Conservation (phyloP, 2,888 invertebrate species). For the Fabriciana adippe region DNA sequence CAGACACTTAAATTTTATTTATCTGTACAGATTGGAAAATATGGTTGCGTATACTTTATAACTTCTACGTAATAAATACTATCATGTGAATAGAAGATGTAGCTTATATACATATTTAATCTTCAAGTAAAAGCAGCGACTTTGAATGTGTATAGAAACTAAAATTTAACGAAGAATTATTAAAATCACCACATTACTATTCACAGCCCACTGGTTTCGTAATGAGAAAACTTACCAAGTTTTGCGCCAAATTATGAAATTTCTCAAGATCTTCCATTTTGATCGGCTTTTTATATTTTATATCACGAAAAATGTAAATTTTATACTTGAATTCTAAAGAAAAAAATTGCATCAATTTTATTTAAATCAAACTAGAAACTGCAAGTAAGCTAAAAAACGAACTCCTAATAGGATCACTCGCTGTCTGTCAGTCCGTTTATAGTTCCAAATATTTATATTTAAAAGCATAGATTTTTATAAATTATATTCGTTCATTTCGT, state of each 20-base stretch:
- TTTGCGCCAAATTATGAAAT: constrained; percentile 16
- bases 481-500: too few relatives aligned
- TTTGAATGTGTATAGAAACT: neutral
- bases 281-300: constrained; percentile 16
- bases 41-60: neutral
- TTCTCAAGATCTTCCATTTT: constrained; percentile 21
- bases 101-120: neutral
- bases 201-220: constrained; percentile 21
- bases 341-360: too few relatives aligned
- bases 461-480: too few relatives aligned
- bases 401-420: too few relatives aligned
- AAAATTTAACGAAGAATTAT: constrained; percentile 22
- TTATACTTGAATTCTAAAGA: neutral
- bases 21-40: neutral
- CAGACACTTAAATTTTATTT: too few relatives aligned
- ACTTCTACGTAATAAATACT: too few relatives aligned
- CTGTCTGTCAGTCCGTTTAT: too few relatives aligned
- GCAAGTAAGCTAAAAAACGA: too few relatives aligned
- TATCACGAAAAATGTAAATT: constrained; percentile 2
- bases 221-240: constrained; percentile 22
- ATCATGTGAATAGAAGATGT: too few relatives aligned
- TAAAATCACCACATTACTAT: constrained; percentile 24
- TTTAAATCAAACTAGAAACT: too few relatives aligned
- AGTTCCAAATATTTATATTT: too few relatives aligned
- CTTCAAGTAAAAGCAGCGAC: neutral